Base-by-base conservation (phyloP, 2,888 invertebrate genomes). In the Clusia tigrina region DNA sequence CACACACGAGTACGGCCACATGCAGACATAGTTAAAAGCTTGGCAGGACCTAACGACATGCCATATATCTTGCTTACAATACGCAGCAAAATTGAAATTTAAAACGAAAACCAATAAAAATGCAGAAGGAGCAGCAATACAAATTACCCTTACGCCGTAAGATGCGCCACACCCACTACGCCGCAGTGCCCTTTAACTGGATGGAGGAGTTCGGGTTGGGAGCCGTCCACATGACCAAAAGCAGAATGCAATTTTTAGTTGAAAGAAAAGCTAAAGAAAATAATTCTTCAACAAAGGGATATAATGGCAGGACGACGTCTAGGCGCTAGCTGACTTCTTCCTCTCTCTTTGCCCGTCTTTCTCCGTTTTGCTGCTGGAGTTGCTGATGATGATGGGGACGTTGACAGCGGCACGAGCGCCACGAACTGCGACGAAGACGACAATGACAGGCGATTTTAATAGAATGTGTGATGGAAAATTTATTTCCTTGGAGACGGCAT, bases 401-500 rank as follows among this genome's bases (percentile, higher is more conserved):
- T 72, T 66, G 71, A 66, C 69, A 67, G 25, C 38, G 20, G 69
- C 37, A 57, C 25, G 23, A 56, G 18, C 37, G 37, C 65, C 71
- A 71, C 57, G 63, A 61, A 68, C 76, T 52, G 54, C 38, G 23
- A 32, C 62, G 52, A 58, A 38, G 54, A 63, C 51, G 51, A 59
- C 64, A 79, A 73, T 79, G 79, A 78, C 79, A 79, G 77, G 74
- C 78, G 74, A 76, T 78, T 79, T 80, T 78, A 78, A 78, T 77
- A 73, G 77, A 74, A 78, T 76, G 69, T 68, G 54, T 66, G 62
- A 60, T 64, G 65, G 65, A 63, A 64, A 63, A 58, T 65, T 60
- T 54, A 46, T 54, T 52, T 48, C 26, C 22, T 48, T 48, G 10
- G 26, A 20, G 51, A 26, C 20, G 46, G 26, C 3, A 6, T 25